phyloP scores from a whole-genome alignment of 2,113 vertebrate genomes.

The Ammodytes dubius region DNA sequence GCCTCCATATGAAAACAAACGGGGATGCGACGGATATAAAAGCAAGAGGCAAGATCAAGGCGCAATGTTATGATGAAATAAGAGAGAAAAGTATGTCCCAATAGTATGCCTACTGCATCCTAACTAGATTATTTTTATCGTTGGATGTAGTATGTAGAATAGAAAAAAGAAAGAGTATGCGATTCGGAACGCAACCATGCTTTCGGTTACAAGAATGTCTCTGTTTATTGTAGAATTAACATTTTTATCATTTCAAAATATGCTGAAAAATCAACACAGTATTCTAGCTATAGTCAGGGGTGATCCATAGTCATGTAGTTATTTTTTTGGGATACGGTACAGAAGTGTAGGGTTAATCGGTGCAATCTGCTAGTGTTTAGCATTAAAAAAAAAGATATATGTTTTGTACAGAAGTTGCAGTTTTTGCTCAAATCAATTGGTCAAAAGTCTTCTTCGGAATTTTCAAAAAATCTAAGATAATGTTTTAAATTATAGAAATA shows the following conservation, averaged over 20 bases:
- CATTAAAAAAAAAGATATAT: not conserved
- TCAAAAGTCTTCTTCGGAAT: not conserved
- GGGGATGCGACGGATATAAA: no score
- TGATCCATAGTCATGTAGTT: not conserved
- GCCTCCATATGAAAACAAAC: no score
- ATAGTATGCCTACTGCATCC: no score
- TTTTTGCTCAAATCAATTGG: not conserved
- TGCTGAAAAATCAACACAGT: constrained; percentile 6
- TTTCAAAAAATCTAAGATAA: no score
- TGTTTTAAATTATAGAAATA: no score
- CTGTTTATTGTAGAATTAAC: constrained; percentile 6
- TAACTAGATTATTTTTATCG: no score
- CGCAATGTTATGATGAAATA: no score
- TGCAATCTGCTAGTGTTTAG: not conserved
- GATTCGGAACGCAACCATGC: no score
- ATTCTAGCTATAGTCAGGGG: constrained; percentile 15
- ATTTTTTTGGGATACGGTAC: constrained; percentile 24
- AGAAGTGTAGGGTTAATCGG: not conserved
- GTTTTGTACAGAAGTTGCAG: not conserved
- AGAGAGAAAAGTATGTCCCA: no score
- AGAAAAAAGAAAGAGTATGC: no score
- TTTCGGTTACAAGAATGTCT: not conserved
- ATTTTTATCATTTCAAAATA: constrained; percentile 33
- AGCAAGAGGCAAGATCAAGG: no score
- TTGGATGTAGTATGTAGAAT: no score